A percentile compares a stretch with the other conserved stretches of the same genome.
Conservation (phyloP, 2,113 vertebrate species). For the Calyptommatus sinebrachiatus region DNA sequence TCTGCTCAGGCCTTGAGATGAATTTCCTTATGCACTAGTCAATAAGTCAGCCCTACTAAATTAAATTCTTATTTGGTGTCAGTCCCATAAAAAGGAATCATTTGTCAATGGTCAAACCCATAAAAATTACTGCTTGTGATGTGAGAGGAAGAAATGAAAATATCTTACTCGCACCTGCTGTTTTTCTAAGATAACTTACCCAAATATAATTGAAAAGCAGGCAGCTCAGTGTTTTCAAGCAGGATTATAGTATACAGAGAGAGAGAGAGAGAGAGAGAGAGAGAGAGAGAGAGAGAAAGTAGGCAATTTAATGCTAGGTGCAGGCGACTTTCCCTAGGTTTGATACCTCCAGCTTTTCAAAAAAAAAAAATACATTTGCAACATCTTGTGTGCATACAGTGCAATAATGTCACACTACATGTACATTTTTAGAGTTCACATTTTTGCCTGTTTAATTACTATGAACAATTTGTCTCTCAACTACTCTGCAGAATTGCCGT, state of each 20-base stretch:
- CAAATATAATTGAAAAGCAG: conserved; percentile 7
- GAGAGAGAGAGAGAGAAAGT: neutral
- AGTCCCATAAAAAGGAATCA: conserved; percentile 8
- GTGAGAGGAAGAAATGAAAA: conserved; percentile 12
- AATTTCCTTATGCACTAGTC: neutral
- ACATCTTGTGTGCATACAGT: neutral
- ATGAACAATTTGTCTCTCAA: no score
- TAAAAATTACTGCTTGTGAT: conserved; percentile 4
- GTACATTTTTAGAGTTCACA: no score
- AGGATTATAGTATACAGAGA: conserved; percentile 4
- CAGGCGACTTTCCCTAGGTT: neutral
- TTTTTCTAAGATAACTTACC: conserved; percentile 19
- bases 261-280: no score
- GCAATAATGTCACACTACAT: no score
- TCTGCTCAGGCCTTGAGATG: neutral
- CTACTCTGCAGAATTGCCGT: no score
- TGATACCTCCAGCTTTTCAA: neutral
- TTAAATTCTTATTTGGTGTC: conserved; percentile 15
- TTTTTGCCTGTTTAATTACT: no score
- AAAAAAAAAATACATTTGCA: neutral
- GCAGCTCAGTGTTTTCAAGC: neutral
- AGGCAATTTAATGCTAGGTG: neutral
- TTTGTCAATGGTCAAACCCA: conserved; percentile 11
- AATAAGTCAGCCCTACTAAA: neutral
- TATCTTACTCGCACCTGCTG: conserved; percentile 8